A percentile compares a stretch with the other conserved stretches of the same genome.
These are phyloP conservation scores for Alces alces DNA, from an alignment of 2,113 vertebrate species.

Conservation along the genomic window DNA sequence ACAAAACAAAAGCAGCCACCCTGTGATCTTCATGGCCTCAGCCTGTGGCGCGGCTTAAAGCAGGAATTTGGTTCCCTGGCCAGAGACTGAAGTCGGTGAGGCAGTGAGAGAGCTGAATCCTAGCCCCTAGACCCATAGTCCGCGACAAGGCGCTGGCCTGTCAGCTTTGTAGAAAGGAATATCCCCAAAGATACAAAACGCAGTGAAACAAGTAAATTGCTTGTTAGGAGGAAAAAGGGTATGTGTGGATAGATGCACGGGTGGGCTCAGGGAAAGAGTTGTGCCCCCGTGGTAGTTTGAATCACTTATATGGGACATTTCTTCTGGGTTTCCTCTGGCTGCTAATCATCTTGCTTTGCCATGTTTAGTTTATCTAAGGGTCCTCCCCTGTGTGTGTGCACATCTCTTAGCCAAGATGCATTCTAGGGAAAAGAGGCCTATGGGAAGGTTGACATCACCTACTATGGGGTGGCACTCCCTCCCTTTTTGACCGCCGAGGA, in stretches of 20 bases:
- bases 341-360: not conserved
- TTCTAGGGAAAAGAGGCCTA: not conserved
- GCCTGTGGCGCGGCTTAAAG: not conserved
- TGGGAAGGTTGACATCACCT: not conserved
- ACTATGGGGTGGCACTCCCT: not conserved
- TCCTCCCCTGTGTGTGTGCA: not conserved
- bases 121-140: not conserved
- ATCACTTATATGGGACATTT: not conserved
- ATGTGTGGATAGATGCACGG: not conserved
- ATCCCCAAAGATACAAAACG: not conserved
- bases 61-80: not conserved
- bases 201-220: not conserved
- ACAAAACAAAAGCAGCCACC: not conserved
- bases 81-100: not conserved
- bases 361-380: not conserved
- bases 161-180: not conserved
- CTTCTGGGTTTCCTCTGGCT: not conserved
- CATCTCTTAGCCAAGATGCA: not conserved
- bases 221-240: not conserved
- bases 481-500: not conserved
- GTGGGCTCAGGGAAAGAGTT: not conserved
- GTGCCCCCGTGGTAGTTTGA: not conserved
- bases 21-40: not conserved
- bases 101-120: not conserved
- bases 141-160: not conserved